Evolutionary conservation across 2,888 invertebrate genomes (phyloP), one percentile per base, ranked within the genome.

Genomic region (Cheilosia variabilis): DNA sequence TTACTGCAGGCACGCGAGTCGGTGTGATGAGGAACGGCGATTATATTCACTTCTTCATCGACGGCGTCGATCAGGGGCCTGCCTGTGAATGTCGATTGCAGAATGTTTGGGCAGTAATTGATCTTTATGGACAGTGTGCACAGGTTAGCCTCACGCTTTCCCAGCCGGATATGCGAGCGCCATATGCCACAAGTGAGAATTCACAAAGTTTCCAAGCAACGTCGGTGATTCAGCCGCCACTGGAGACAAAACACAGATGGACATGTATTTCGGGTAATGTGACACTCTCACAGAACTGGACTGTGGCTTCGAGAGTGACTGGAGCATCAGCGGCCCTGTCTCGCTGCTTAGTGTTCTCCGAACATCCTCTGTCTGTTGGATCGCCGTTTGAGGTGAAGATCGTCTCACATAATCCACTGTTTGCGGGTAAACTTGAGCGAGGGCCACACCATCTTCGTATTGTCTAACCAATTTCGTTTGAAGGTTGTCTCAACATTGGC

Each of bases 81-180:
- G 98, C 98, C 1, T 97, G 96, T 92, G 94, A 95, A 69, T 96
- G 96, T 79, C 94, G 96, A 4, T 96, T 96, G 81, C 93, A 94
- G 45, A 96, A 96, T 91, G 95, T 98, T 71, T 98, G 97, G 93
- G 98, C 98, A 2, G 98, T 98, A n/a, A 95, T 98, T 63, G 98
- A 98, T 93, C 93, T 98, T 66, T 98, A 98, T 90, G 98, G 98
- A 0, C 97, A 97, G 91, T 98, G 98, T 92, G 97, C 98, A 1
- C 97, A 98, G 94, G 98, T 98, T 19, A 95, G 93, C 87, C 91
- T 92, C 10, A 91, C 91, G 2, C 89, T 90, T 57, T 88, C 89
- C 0, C 91, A 91, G 27, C 87, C 91, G 7, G 88, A 89, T 57
- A 89, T 91, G 57, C 89, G 91, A 34, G 92, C 92, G 0, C 92